Percentiles rank a stretch among this genome's conserved stretches.
Evolutionary conservation across 1,140 invertebrate species (phyloP).

Genomic region (Anoplophora glabripennis): DNA sequence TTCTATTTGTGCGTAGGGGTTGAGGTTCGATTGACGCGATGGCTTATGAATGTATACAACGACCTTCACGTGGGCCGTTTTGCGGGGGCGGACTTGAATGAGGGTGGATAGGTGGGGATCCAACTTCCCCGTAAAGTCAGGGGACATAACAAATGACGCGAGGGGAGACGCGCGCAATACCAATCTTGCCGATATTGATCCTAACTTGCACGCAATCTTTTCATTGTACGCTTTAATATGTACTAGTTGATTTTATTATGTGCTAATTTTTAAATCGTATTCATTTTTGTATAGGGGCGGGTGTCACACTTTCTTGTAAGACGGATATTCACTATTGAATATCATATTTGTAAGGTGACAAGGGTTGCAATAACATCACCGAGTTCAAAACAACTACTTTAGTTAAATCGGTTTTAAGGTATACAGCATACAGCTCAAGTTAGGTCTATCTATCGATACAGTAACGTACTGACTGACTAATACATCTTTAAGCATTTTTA

Average conservation of each 20-base stretch:
- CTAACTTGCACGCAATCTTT: slow-evolving; percentile 12
- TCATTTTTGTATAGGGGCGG: background rate
- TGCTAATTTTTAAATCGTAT: too few species aligned
- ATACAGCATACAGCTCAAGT: too few species aligned
- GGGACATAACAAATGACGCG: slow-evolving; percentile 14
- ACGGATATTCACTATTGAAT: too few species aligned
- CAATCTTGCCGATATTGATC: slow-evolving; percentile 20
- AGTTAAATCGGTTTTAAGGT: too few species aligned
- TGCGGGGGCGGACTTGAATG: slow-evolving; percentile 2
- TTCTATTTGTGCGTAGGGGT: background rate
- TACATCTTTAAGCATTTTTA: too few species aligned
- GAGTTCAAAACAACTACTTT: too few species aligned
- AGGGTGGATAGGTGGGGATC: background rate
- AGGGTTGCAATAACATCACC: too few species aligned
- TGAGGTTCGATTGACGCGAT: background rate
- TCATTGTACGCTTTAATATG: slow-evolving; percentile 2
- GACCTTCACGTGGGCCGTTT: slow-evolving; percentile 14
- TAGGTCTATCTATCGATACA: too few species aligned
- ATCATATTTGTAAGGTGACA: too few species aligned
- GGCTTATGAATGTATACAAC: background rate
- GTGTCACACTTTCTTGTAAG: background rate
- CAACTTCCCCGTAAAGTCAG: background rate
- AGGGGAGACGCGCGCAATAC: slow-evolving; percentile 18
- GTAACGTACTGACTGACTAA: too few species aligned
- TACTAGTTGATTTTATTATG: too few species aligned